Conservation (phyloP, 2,113 vertebrate species). For the Mormyrus lacerda region DNA sequence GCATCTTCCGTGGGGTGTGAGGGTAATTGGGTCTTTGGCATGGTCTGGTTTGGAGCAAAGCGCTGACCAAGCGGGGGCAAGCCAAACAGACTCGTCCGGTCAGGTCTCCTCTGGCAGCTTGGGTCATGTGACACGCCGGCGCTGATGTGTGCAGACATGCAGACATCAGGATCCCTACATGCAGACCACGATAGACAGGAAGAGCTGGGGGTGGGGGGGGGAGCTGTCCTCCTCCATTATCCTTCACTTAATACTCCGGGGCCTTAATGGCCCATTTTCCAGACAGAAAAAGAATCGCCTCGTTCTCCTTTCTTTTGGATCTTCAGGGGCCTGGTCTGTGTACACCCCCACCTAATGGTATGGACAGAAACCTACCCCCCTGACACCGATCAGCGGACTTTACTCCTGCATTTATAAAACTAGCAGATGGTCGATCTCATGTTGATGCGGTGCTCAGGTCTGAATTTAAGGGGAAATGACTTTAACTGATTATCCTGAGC, state of each 20-base stretch:
- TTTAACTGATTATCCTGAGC: not conserved
- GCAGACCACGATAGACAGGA: not conserved
- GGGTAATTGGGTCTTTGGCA: not conserved
- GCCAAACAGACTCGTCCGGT: not conserved
- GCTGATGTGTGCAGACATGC: not conserved
- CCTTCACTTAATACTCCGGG: conserved; percentile 6
- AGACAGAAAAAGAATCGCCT: conserved; percentile 8
- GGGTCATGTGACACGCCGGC: not conserved
- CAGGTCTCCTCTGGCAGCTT: not conserved
- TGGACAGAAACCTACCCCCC: not conserved
- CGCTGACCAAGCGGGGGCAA: not conserved
- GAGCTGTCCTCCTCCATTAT: not conserved
- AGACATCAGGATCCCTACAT: not conserved
- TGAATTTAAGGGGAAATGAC: not conserved
- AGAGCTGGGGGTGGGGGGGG: not conserved
- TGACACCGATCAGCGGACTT: not conserved
- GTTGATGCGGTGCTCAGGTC: not conserved
- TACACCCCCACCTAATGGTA: not conserved
- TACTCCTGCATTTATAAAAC: not conserved
- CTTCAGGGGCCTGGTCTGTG: not conserved
- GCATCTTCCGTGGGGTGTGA: not conserved
- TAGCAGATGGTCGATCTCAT: not conserved
- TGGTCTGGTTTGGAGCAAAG: not conserved
- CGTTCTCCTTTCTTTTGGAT: conserved; percentile 6
- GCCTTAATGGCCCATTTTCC: conserved; percentile 14